A percentile compares a stretch with the other conserved stretches of the same genome.
Evolutionary conservation across 2,113 vertebrate species (phyloP).

Genomic region (Callaeas wilsoni): DNA sequence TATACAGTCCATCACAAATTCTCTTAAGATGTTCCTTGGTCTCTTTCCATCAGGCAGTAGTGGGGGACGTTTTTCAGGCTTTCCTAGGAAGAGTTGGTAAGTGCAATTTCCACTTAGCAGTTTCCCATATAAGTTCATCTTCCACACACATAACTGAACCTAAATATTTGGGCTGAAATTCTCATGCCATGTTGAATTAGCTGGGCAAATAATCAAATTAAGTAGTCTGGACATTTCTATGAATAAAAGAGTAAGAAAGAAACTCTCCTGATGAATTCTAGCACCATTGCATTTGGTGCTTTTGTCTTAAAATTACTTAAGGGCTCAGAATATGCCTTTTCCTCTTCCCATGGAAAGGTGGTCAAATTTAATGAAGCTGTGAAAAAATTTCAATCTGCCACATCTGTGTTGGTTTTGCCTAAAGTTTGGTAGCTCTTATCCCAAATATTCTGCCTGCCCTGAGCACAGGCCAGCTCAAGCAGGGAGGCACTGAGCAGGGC

Average conservation of each 20-base stretch:
- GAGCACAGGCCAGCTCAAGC: neutral
- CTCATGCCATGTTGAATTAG: neutral
- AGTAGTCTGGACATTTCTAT: neutral
- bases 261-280: neutral
- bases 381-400: neutral
- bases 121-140: neutral
- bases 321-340: neutral
- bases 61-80: neutral
- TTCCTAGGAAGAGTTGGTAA: neutral
- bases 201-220: neutral
- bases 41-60: neutral
- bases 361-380: neutral
- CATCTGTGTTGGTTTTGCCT: neutral
- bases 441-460: neutral
- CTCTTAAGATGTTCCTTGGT: neutral
- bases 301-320: neutral
- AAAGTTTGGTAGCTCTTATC: neutral
- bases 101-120: neutral
- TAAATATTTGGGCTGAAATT: neutral
- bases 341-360: neutral
- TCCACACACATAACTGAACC: neutral
- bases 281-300: neutral
- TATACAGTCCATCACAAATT: neutral
- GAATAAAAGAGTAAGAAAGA: neutral
- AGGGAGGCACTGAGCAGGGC: neutral